Conservation (phyloP, 2,797 vertebrate species). For the Dicrostonyx torquatus region DNA sequence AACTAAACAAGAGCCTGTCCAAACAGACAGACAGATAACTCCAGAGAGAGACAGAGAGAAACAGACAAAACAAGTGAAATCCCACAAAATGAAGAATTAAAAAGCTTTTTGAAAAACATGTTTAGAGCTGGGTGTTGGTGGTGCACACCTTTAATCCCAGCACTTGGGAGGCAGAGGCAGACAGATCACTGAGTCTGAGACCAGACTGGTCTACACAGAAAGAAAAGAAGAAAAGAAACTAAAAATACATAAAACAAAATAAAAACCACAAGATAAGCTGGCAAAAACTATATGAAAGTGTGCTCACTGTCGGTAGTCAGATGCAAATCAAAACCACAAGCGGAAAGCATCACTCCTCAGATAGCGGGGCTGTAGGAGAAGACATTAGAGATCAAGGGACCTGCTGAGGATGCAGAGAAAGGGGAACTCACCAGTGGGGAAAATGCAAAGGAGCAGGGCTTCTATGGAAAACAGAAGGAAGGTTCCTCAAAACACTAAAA, state of each 20-base stretch:
- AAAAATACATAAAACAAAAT: not conserved
- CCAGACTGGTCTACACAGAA: not conserved
- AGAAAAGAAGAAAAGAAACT: not conserved
- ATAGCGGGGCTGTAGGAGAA: not conserved
- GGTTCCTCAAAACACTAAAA: conserved; percentile 53
- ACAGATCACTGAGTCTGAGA: not conserved
- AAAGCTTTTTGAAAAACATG: not conserved
- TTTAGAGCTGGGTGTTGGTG: not conserved
- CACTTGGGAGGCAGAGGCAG: not conserved
- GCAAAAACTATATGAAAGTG: not conserved
- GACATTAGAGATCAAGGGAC: not conserved
- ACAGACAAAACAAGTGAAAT: not conserved
- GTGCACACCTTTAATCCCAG: not conserved
- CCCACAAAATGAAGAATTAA: not conserved
- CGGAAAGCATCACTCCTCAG: not conserved
- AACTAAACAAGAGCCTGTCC: not conserved
- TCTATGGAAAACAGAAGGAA: conserved; percentile 33
- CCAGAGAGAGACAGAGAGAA: not conserved
- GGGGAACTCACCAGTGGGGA: not conserved
- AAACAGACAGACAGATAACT: not conserved
- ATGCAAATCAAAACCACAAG: conserved; percentile 3
- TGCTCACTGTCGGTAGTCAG: too few species aligned
- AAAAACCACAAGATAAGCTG: not conserved
- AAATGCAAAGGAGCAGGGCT: not conserved
- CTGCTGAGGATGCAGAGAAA: not conserved